These are phyloP conservation scores for Catalaphyllia jardinei DNA, from an alignment of 64 coral and sea anemone species.

Conservation along the genomic window DNA sequence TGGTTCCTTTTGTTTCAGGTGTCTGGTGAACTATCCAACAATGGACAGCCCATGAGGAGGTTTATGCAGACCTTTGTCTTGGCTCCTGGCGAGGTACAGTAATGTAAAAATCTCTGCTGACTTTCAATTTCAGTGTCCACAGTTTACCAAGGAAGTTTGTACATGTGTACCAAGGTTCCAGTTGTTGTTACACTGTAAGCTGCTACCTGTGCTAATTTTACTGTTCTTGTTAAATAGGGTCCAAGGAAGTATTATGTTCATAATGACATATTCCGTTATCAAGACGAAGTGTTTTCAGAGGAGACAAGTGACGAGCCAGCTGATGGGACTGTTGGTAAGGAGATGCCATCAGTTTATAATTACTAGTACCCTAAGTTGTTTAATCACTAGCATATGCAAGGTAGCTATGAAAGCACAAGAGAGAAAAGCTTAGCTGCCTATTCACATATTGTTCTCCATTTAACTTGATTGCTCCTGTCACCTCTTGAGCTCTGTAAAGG, in stretches of 20 bases:
- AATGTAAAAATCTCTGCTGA: neutral
- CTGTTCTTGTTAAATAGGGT: constrained; percentile 43
- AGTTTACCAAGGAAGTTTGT: too few relatives aligned
- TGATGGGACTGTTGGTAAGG: constrained; percentile 92
- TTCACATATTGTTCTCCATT: too few relatives aligned
- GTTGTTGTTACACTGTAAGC: neutral
- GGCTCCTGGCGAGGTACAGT: constrained; percentile 91
- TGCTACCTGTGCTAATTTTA: neutral
- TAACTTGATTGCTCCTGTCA: too few relatives aligned
- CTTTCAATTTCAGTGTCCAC: too few relatives aligned
- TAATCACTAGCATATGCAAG: neutral
- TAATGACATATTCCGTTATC: constrained; percentile 99
- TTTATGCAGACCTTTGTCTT: constrained; percentile 99
- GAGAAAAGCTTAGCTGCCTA: too few relatives aligned
- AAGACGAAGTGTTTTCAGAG: constrained; percentile 95
- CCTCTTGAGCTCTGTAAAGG: neutral
- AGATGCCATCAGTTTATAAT: neutral
- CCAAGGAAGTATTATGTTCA: constrained; percentile 96
- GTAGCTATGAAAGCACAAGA: too few relatives aligned
- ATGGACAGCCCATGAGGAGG: constrained; percentile 92
- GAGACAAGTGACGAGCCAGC: constrained; percentile 97
- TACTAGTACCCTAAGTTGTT: neutral
- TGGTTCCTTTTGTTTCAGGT: constrained; percentile 47
- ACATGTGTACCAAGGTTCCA: neutral
- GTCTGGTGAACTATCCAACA: constrained; percentile 96